A percentile compares a stretch with the other conserved stretches of the same genome.
phyloP scores from a whole-genome alignment of 2,797 vertebrate genomes.

The Epinephelus malabaricus region DNA sequence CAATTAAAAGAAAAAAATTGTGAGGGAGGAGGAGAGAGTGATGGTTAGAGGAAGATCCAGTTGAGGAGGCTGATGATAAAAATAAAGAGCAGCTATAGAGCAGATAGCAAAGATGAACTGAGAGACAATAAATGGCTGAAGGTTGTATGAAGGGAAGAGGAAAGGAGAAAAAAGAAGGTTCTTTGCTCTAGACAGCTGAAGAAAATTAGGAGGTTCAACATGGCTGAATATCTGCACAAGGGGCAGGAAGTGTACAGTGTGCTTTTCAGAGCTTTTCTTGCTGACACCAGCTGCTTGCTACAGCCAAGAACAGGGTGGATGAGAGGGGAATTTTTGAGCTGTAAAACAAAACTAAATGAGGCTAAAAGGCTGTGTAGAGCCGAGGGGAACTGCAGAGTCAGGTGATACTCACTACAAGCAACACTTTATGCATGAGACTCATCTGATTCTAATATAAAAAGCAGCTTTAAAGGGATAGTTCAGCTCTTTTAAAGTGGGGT shows the following conservation, averaged over 20 bases:
- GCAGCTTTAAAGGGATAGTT: too few relatives aligned
- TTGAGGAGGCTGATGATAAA: conserved; percentile 33
- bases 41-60: conserved; percentile 37
- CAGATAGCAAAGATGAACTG: conserved; percentile 17
- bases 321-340: background rate
- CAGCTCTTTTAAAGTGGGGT: too few relatives aligned
- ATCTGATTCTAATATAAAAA: background rate
- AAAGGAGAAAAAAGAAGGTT: conserved; percentile 20
- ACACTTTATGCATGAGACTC: background rate
- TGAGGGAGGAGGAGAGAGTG: conserved; percentile 43
- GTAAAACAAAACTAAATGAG: conserved; percentile 10
- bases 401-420: background rate
- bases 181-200: conserved; percentile 54
- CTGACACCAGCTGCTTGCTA: conserved; percentile 4
- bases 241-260: background rate
- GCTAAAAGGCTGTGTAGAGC: background rate
- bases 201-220: conserved; percentile 56
- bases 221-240: conserved; percentile 26
- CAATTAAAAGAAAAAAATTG: conserved; percentile 43
- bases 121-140: conserved; percentile 15
- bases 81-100: conserved; percentile 28
- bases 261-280: background rate
- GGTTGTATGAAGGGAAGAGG: background rate
- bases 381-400: background rate
- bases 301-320: background rate